Evolutionary conservation across 2,797 vertebrate species (phyloP), one percentile per base, ranked within the genome.

Genomic region (Acanthurus leucopareius): DNA sequence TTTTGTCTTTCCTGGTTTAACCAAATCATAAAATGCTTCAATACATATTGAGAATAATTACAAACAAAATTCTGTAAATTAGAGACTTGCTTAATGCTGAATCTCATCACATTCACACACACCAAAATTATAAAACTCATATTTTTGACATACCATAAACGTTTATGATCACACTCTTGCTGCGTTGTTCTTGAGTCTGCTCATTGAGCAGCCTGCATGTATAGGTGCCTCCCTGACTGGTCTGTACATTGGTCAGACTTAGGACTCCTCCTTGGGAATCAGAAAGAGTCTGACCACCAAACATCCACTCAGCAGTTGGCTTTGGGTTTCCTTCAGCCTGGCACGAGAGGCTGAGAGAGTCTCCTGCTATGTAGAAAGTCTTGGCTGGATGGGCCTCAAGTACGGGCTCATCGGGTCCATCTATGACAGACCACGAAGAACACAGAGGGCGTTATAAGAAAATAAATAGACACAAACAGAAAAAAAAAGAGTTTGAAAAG

Each of bases 361-460:
- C 90, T 42, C 94, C 94, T 0, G 79, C 35, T n/a, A 88, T 51
- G 38, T 94, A 92, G 82, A 92, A 88, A 5, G 71, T 51, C 82
- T 82, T 77, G 69, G 69, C 67, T 15, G 95, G 94, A 51, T 0
- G 76, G 73, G 73, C 86, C 42, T 79, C 67, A 5, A 96, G 67
- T 9, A 52, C 32, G 0, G 94, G 93, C 14, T 90, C 81, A 53
- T 97, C 96, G 0, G 97, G 96, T 77, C 97, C 97, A 67, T 96
- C 97, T 97, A 28, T 35, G 65, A 57, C 28, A 63, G n/a, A 80
- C 14, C 68, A 75, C 28, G 84, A 40, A 56, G 16, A 42, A 52
- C 4, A 57, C 19, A 63, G 7, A 10, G 35, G 35, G 4, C 28
- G 58, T 0, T 10, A 40, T 15, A 10, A 52, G 15, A 19, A 40